Conservation (phyloP, 2,797 vertebrate species). For the Paramormyrops hopkinsi region DNA sequence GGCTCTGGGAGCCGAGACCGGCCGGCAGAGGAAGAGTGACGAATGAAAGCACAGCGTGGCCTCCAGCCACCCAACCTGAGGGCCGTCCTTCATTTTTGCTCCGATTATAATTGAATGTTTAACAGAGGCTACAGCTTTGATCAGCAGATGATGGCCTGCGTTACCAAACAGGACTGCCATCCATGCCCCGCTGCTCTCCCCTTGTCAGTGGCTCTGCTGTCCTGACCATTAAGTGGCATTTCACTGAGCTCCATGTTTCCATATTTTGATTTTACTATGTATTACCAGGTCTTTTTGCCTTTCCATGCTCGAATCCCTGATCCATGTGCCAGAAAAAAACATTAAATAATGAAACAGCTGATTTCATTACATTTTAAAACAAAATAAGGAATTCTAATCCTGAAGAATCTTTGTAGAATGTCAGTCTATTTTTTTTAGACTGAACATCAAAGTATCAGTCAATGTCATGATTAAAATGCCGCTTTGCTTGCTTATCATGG, state of each 20-base stretch:
- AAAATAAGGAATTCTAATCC: not conserved
- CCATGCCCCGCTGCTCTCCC: not conserved
- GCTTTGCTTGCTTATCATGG: not conserved
- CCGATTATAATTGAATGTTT: not conserved
- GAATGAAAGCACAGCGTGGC: not conserved
- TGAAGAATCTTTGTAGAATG: not conserved
- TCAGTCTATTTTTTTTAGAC: not conserved
- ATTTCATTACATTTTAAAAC: not conserved
- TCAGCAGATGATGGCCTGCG: conserved; percentile 25
- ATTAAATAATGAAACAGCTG: not conserved
- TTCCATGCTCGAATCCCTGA: not conserved
- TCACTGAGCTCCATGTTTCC: not conserved
- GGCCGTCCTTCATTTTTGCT: not conserved
- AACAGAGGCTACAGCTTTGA: not conserved
- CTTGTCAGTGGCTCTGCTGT: not conserved
- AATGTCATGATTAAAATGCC: not conserved
- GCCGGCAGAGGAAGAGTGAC: not conserved
- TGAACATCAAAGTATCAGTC: not conserved
- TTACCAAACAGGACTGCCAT: conserved; percentile 40
- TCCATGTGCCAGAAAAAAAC: not conserved
- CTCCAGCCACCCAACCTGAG: not conserved
- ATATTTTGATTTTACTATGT: not conserved
- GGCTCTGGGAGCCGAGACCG: not conserved
- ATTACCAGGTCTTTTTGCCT: not conserved
- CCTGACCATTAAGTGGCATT: not conserved